Percentiles rank a stretch among this genome's conserved stretches.
These are phyloP conservation scores for Dysdera silvatica DNA, from an alignment of 1,140 invertebrate genomes.

Conservation along the genomic window DNA sequence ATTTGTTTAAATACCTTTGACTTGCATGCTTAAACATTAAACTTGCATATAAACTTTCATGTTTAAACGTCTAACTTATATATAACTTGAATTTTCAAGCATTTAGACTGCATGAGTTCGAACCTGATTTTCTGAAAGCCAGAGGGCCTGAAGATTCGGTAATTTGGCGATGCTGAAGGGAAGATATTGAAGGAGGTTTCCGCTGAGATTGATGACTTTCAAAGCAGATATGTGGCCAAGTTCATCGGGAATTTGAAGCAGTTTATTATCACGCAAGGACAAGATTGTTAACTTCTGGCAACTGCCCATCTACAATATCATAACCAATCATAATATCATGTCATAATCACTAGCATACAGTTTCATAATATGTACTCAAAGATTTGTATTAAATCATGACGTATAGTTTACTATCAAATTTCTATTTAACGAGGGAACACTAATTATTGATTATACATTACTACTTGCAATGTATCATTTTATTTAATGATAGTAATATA, in stretches of 20 bases:
- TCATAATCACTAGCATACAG: too few relatives aligned
- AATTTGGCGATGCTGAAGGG: slow-evolving; percentile 81
- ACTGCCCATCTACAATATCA: slow-evolving; percentile 63
- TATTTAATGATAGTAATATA: too few relatives aligned
- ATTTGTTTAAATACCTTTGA: too few relatives aligned
- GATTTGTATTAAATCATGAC: background rate
- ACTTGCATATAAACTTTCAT: background rate
- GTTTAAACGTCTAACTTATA: background rate
- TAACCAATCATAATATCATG: background rate
- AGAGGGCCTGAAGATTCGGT: slow-evolving; percentile 74
- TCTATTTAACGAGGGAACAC: too few relatives aligned
- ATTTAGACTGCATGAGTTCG: background rate
- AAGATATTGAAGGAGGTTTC: slow-evolving; percentile 75
- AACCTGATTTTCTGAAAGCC: slow-evolving; percentile 78
- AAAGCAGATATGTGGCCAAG: slow-evolving; percentile 75
- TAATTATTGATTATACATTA: too few relatives aligned
- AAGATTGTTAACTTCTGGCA: slow-evolving; percentile 75
- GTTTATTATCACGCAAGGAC: slow-evolving; percentile 71
- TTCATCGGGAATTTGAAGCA: slow-evolving; percentile 71
- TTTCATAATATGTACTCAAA: too few relatives aligned
- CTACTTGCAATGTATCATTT: too few relatives aligned
- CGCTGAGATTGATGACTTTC: slow-evolving; percentile 81
- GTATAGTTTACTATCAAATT: background rate
- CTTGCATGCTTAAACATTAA: background rate
- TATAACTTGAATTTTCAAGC: background rate